Conservation (phyloP, 2,797 vertebrate species). For the Etheostoma perlongum region DNA sequence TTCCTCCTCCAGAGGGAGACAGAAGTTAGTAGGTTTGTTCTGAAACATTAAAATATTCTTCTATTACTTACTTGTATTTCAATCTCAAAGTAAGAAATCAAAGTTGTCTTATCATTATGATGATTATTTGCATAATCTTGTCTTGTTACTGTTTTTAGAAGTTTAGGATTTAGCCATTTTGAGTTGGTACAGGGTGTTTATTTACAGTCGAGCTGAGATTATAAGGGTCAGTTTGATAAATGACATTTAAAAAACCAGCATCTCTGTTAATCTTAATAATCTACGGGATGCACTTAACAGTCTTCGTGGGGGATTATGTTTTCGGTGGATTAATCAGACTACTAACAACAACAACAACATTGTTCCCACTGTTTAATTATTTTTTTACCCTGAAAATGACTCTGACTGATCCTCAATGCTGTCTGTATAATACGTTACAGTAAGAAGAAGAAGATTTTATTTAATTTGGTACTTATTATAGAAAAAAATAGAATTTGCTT, state of each 20-base stretch:
- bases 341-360: no score
- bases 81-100: not conserved
- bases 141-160: not conserved
- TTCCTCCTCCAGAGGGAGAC: not conserved
- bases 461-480: no score
- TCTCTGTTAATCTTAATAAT: no score
- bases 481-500: no score
- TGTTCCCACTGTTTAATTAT: no score
- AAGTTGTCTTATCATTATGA: not conserved
- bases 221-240: not conserved
- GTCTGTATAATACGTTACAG: no score
- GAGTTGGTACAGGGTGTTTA: not conserved
- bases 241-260: no score
- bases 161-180: not conserved
- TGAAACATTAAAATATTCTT: slow-evolving; percentile 5
- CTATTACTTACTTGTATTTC: not conserved
- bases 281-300: no score
- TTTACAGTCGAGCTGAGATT: not conserved
- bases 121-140: not conserved
- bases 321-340: no score
- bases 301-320: no score
- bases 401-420: not conserved
- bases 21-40: not conserved
- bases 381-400: not conserved
- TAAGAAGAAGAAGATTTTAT: no score